phyloP scores from a whole-genome alignment of 2,113 vertebrate genomes.

The Pithys albifrons region DNA sequence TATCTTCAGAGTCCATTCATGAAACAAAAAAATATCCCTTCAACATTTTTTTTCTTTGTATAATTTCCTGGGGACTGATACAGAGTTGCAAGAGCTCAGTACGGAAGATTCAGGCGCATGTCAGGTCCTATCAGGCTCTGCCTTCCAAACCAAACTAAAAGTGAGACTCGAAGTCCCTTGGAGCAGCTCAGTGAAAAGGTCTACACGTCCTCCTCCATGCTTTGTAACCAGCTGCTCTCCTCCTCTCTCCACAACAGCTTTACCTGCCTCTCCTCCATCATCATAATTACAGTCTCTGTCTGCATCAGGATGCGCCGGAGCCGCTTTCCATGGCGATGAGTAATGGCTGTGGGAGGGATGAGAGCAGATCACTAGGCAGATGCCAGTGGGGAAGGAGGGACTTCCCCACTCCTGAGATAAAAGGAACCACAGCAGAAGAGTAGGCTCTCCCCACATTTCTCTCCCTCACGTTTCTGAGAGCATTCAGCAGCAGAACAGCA shows the following conservation, averaged over 20 bases:
- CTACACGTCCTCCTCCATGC: accelerated
- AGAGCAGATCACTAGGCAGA: not conserved
- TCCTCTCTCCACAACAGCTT: not conserved
- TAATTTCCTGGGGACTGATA: not conserved
- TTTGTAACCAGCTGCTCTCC: not conserved
- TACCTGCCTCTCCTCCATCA: slow-evolving; percentile 6
- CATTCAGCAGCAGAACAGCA: not conserved
- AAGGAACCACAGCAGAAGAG: not conserved
- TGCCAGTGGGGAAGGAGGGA: not conserved
- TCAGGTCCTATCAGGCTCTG: not conserved
- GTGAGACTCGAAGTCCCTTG: not conserved
- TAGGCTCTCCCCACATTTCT: not conserved
- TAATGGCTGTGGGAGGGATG: not conserved
- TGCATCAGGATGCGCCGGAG: not conserved
- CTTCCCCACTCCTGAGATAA: not conserved
- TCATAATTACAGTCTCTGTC: not conserved
- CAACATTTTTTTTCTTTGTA: not conserved
- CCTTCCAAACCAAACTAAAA: not conserved
- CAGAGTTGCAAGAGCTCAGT: not conserved
- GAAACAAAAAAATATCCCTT: not conserved
- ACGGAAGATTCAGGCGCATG: accelerated
- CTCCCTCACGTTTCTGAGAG: not conserved
- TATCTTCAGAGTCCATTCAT: not conserved
- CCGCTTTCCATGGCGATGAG: not conserved
- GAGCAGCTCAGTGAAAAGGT: not conserved